Conservation (phyloP, 2,797 vertebrate genomes). For the Xiphophorus birchmanni region DNA sequence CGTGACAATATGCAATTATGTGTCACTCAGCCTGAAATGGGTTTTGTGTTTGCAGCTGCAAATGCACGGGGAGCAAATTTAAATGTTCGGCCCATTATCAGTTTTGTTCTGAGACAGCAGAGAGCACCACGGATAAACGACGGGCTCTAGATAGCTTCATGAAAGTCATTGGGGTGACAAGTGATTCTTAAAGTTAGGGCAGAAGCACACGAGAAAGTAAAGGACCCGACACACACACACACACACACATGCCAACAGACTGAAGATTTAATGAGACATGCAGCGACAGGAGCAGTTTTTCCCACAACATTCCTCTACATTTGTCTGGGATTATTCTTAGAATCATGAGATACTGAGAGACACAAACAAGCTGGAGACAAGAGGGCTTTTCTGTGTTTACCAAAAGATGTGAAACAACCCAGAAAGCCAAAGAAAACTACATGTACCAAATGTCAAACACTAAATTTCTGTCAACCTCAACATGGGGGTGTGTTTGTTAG, state of each 20-base stretch:
- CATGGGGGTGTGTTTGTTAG: not conserved
- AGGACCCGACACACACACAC: constrained; percentile 15
- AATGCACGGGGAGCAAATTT: constrained; percentile 30
- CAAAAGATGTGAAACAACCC: constrained; percentile 8
- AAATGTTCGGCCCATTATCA: constrained; percentile 21
- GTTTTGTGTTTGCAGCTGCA: constrained; percentile 28
- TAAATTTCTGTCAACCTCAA: not conserved
- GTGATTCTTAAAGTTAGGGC: constrained; percentile 71
- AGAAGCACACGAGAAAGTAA: constrained; percentile 56
- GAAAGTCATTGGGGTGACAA: constrained; percentile 69
- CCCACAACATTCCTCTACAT: constrained; percentile 58
- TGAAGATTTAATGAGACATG: constrained; percentile 25
- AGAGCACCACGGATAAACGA: constrained; percentile 55
- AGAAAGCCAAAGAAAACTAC: constrained; percentile 9
- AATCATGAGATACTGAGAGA: constrained; percentile 41
- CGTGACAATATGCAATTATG: constrained; percentile 45
- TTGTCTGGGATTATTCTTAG: constrained; percentile 47
- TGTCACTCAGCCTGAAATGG: constrained; percentile 36
- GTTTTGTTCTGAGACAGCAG: constrained; percentile 29
- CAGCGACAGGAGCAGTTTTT: constrained; percentile 48
- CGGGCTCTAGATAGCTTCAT: constrained; percentile 46
- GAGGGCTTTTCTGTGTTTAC: constrained; percentile 21
- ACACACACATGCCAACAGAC: constrained; percentile 5
- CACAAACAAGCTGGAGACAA: constrained; percentile 27
- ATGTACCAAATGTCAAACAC: not conserved